phyloP scores from a whole-genome alignment of 2,888 invertebrate species.

The Microchrysa polita region DNA sequence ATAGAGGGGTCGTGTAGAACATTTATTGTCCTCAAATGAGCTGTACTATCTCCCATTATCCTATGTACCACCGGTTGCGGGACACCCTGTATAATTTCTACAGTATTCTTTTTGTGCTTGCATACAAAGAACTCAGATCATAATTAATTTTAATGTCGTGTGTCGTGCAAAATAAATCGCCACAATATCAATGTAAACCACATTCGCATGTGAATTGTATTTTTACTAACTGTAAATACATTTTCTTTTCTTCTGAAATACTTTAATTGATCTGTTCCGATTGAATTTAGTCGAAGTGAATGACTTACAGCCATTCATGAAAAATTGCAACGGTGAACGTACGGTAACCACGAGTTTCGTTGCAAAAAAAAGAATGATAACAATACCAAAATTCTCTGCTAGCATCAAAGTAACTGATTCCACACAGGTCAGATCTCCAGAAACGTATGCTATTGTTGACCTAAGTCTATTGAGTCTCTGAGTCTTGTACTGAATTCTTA shows the following conservation, averaged over 20 bases:
- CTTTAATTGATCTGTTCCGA: constrained; percentile 7
- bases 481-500: not conserved
- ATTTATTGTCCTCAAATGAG: too few species aligned
- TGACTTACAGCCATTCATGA: not conserved
- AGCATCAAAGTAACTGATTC: not conserved
- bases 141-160: too few species aligned
- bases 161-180: too few species aligned
- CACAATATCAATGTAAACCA: too few species aligned
- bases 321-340: not conserved
- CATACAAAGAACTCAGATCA: too few species aligned
- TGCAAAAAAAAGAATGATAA: not conserved
- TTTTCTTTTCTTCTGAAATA: not conserved
- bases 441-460: not conserved
- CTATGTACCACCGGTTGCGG: too few species aligned
- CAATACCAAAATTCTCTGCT: not conserved
- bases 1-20: too few species aligned
- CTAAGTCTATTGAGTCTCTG: not conserved
- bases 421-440: not conserved
- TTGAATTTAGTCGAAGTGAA: not conserved
- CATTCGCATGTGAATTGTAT: too few species aligned
- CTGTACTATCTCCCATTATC: too few species aligned
- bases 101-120: too few species aligned
- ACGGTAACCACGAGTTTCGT: not conserved
- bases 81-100: too few species aligned
- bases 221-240: constrained; percentile 14